phyloP scores from a whole-genome alignment of 2,797 vertebrate species.

The Microcaecilia unicolor region DNA sequence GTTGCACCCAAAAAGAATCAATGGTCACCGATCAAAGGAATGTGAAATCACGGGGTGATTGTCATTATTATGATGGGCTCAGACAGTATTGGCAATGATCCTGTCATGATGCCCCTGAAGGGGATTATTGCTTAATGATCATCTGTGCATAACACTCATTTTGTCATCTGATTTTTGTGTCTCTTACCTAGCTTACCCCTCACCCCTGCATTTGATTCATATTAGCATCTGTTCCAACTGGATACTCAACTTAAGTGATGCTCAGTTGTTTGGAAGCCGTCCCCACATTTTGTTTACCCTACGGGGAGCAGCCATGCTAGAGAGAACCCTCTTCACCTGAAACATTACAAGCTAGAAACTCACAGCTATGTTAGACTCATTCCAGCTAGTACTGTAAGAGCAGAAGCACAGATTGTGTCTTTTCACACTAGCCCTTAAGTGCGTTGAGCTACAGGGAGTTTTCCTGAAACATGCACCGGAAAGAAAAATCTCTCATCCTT shows the following conservation, averaged over 20 bases:
- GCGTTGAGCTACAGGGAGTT: slow-evolving; percentile 15
- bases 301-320: neutral
- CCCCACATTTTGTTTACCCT: slow-evolving; percentile 3
- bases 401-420: neutral
- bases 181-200: neutral
- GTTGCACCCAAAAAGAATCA: slow-evolving; percentile 1
- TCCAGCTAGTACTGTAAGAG: slow-evolving; percentile 9
- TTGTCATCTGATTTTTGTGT: slow-evolving; percentile 4
- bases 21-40: slow-evolving; percentile 14
- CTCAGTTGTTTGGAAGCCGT: neutral
- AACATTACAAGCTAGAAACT: neutral
- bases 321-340: slow-evolving; percentile 4
- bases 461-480: slow-evolving; percentile 40
- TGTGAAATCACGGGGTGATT: slow-evolving; percentile 6
- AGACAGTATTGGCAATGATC: slow-evolving; percentile 2
- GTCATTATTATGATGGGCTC: slow-evolving; percentile 3
- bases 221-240: neutral
- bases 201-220: neutral
- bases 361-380: neutral
- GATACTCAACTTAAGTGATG: neutral
- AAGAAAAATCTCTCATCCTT: slow-evolving; percentile 47
- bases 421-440: slow-evolving; percentile 11
- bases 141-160: slow-evolving; percentile 11
- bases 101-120: slow-evolving; percentile 2
- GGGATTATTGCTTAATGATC: slow-evolving; percentile 6